Percentiles rank a stretch among this genome's conserved stretches.
These are phyloP conservation scores for Caenorhabditis imperialis DNA, from an alignment of 2,888 invertebrate genomes.

Conservation along the genomic window DNA sequence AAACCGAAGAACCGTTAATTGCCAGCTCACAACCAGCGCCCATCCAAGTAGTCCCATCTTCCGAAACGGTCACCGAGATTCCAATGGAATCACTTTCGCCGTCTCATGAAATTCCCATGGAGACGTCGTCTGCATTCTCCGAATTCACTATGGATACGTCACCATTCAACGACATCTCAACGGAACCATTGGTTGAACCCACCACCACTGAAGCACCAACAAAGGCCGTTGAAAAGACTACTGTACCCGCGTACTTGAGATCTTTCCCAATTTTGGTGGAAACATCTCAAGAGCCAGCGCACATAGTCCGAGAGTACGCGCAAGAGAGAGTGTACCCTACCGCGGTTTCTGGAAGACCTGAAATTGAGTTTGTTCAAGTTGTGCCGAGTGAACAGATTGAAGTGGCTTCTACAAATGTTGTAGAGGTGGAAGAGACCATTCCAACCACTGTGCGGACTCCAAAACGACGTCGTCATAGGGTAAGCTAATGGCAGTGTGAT, in stretches of 20 bases:
- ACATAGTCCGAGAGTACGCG: not conserved
- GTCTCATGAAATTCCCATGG: slow-evolving; percentile 13
- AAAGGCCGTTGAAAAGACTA: not conserved
- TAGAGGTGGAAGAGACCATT: slow-evolving; percentile 18
- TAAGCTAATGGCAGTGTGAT: not conserved
- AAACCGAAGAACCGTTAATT: slow-evolving; percentile 15
- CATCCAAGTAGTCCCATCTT: slow-evolving; percentile 31
- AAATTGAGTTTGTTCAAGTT: slow-evolving; percentile 27
- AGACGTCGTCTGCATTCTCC: slow-evolving; percentile 1
- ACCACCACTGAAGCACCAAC: not conserved
- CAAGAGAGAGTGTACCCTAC: slow-evolving; percentile 33
- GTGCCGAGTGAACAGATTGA: slow-evolving; percentile 33
- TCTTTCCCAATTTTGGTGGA: slow-evolving; percentile 1
- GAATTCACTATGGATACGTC: not conserved
- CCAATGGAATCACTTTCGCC: slow-evolving; percentile 20
- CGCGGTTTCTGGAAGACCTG: slow-evolving; percentile 6
- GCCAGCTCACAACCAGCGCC: slow-evolving; percentile 7
- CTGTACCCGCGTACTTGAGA: not conserved
- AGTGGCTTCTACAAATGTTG: slow-evolving; percentile 23
- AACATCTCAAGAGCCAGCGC: slow-evolving; percentile 23
- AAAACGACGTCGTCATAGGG: slow-evolving; percentile 38
- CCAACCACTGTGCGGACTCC: slow-evolving; percentile 27
- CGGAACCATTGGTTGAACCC: not conserved
- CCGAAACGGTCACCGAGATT: slow-evolving; percentile 29
- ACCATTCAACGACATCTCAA: not conserved